Conservation (phyloP, 1,140 invertebrate species). For the Cecropterus lyciades region DNA sequence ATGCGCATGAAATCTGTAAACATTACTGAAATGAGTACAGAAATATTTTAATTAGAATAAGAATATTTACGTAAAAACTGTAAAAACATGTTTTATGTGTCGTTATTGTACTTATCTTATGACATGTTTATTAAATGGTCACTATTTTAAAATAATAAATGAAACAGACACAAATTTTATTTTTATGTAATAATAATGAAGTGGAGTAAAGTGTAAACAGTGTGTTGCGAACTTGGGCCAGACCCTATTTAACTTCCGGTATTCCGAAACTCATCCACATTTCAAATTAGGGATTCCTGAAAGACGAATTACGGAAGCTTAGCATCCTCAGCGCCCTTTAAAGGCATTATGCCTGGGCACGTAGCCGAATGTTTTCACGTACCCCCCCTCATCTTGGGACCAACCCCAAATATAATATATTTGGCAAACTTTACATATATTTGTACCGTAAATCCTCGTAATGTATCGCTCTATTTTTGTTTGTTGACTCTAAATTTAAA, state of each 20-base stretch:
- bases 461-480: conserved; percentile 83
- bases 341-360: conserved; percentile 81
- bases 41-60: too few relatives aligned
- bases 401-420: conserved; percentile 83
- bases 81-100: too few relatives aligned
- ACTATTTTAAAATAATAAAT: too few relatives aligned
- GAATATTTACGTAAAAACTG: too few relatives aligned
- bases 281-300: conserved; percentile 82
- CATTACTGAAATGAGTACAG: too few relatives aligned
- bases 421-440: conserved; percentile 84
- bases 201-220: background rate
- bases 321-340: conserved; percentile 74
- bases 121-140: too few relatives aligned
- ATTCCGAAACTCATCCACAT: conserved; percentile 77
- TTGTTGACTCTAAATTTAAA: conserved; percentile 74
- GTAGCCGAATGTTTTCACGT: conserved; percentile 81
- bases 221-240: background rate
- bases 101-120: too few relatives aligned
- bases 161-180: too few relatives aligned
- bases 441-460: conserved; percentile 83
- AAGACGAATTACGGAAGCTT: conserved; percentile 81
- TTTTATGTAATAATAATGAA: background rate
- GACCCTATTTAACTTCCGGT: conserved; percentile 43
- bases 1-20: too few relatives aligned
- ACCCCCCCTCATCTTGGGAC: conserved; percentile 71